Evolutionary conservation across 2,113 vertebrate species (phyloP).

Genomic region (Ornithorhynchus anatinus): DNA sequence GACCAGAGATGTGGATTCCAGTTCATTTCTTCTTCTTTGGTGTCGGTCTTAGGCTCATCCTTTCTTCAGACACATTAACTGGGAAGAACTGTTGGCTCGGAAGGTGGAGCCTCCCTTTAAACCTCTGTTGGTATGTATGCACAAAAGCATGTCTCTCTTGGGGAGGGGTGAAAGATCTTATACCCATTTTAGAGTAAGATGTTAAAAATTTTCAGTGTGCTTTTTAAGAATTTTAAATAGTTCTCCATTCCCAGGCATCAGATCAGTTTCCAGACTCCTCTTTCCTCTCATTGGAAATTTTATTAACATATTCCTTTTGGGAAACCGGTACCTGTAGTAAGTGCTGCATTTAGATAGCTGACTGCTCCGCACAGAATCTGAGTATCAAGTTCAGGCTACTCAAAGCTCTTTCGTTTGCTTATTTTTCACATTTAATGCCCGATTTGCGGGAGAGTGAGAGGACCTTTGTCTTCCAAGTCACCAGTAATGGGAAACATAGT

Average conservation of each 20-base stretch:
- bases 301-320: background rate
- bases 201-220: slow-evolving; percentile 10
- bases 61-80: slow-evolving; percentile 96
- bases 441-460: no score
- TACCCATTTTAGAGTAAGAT: slow-evolving; percentile 6
- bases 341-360: background rate
- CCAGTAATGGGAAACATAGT: no score
- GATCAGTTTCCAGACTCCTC: background rate
- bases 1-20: background rate
- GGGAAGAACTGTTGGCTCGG: slow-evolving; percentile 95
- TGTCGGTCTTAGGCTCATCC: slow-evolving; percentile 80
- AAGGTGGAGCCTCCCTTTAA: slow-evolving; percentile 98
- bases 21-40: background rate
- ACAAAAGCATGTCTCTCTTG: background rate
- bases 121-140: slow-evolving; percentile 87
- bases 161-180: background rate
- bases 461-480: background rate
- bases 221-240: background rate
- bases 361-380: background rate
- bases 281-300: background rate
- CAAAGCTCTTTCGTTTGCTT: background rate
- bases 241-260: background rate
- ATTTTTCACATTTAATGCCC: no score
- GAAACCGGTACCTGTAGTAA: background rate
- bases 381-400: background rate